These are phyloP conservation scores for Meloidogyne floridensis DNA, from an alignment of 1,140 invertebrate genomes.

Conservation along the genomic window DNA sequence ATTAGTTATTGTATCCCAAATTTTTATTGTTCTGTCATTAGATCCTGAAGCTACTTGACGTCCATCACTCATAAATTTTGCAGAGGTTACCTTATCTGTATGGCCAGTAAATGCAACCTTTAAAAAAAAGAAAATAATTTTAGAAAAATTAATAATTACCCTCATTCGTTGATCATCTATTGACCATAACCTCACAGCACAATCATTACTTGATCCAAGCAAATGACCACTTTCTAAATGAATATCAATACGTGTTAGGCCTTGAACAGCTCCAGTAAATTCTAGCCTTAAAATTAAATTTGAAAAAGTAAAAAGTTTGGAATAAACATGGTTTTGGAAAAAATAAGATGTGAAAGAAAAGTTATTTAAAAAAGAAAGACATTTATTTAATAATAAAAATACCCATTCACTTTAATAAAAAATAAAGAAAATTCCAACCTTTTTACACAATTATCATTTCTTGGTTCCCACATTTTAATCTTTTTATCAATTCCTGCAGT, in stretches of 20 bases:
- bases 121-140: slow-evolving; percentile 27
- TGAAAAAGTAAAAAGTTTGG: background rate
- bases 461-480: slow-evolving; percentile 44
- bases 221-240: slow-evolving; percentile 36
- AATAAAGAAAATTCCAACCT: slow-evolving; percentile 18
- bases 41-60: slow-evolving; percentile 47
- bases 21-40: slow-evolving; percentile 46
- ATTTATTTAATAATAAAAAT: background rate
- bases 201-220: slow-evolving; percentile 49
- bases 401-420: too few species aligned
- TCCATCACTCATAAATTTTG: slow-evolving; percentile 36
- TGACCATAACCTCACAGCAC: slow-evolving; percentile 38
- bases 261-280: slow-evolving; percentile 46
- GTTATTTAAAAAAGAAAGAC: too few species aligned
- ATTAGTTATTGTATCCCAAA: slow-evolving; percentile 41
- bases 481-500: slow-evolving; percentile 51
- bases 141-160: slow-evolving; percentile 5
- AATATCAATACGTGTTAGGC: slow-evolving; percentile 48
- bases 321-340: too few species aligned
- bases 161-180: slow-evolving; percentile 47
- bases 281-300: slow-evolving; percentile 26
- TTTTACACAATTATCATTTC: slow-evolving; percentile 36
- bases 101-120: slow-evolving; percentile 50
- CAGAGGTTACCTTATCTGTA: slow-evolving; percentile 47
- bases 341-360: too few species aligned